These are phyloP conservation scores for Leptura quadrifasciata DNA, from an alignment of 2,888 invertebrate genomes.

Conservation along the genomic window DNA sequence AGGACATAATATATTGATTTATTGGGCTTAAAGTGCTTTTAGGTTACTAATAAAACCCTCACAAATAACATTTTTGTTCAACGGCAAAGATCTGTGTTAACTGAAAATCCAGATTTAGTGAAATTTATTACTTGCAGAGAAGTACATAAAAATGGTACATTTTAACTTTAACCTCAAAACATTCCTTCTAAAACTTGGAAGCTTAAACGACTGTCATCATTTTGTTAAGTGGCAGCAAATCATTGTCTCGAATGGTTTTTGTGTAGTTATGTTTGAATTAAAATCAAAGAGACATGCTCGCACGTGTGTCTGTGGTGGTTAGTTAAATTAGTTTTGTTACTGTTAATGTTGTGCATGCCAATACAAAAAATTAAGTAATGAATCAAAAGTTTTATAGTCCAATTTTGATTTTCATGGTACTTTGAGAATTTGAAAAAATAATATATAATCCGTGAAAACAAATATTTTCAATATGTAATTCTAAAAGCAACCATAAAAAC, in stretches of 20 bases:
- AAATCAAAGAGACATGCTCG: constrained; percentile 62
- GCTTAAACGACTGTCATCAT: constrained; percentile 47
- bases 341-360: constrained; percentile 62
- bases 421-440: not conserved
- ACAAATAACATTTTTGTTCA: too few relatives aligned
- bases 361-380: constrained; percentile 39
- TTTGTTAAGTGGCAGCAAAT: constrained; percentile 41
- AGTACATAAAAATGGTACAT: not conserved
- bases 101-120: too few relatives aligned
- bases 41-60: too few relatives aligned
- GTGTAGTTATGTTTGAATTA: constrained; percentile 56
- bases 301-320: constrained; percentile 64
- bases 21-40: too few relatives aligned
- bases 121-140: too few relatives aligned
- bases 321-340: constrained; percentile 54
- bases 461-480: not conserved
- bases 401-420: constrained; percentile 23
- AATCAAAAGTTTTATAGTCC: not conserved
- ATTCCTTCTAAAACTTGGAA: constrained; percentile 31
- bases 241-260: constrained; percentile 36
- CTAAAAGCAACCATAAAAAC: not conserved
- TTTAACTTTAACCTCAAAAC: not conserved
- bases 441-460: not conserved
- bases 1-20: too few relatives aligned
- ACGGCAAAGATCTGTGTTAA: too few relatives aligned